Percentiles rank a stretch among this genome's conserved stretches.
These are phyloP conservation scores for Caenorhabditis elegans DNA, from an alignment of 1,140 invertebrate species.

Conservation along the genomic window WBcel235 BX284603.4:4555501-4556000, in stretches of 20 bases:
- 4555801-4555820: background rate
- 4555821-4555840: no score
- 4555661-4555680: no score
- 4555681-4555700: background rate
- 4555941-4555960: no score
- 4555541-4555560: background rate
- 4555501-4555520: background rate
- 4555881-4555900: no score
- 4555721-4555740: background rate
- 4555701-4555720: background rate
- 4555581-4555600: background rate
- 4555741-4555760: background rate
- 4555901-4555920: no score
- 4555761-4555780: background rate
- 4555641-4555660: background rate
- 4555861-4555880: no score
- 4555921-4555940: no score
- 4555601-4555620: background rate
- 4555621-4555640: background rate
- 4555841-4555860: no score
- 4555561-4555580: background rate
- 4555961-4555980: no score
- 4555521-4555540: background rate
- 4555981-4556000: no score
- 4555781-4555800: background rate